A percentile compares a stretch with the other conserved stretches of the same genome.
These are phyloP conservation scores for Leucozona laternaria DNA, from an alignment of 2,888 invertebrate genomes.

Conservation along the genomic window DNA sequence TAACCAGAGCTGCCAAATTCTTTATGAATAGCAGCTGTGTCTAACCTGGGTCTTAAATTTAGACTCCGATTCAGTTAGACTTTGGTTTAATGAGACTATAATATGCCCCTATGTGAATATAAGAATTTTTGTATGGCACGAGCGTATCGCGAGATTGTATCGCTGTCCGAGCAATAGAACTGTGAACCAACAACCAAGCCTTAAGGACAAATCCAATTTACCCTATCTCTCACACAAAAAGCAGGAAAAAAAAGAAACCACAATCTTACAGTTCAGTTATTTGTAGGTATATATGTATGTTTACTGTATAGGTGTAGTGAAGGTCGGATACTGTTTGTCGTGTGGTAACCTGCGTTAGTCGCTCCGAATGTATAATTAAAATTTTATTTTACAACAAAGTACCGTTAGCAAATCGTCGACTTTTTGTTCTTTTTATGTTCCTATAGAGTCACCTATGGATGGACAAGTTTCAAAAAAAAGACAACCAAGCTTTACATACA, in stretches of 20 bases:
- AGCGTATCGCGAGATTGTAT: no score
- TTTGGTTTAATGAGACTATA: no score
- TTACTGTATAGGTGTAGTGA: not conserved
- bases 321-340: conserved; percentile 35
- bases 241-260: not conserved
- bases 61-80: no score
- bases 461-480: conserved; percentile 17
- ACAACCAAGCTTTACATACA: conserved; percentile 26
- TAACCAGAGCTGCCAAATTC: no score
- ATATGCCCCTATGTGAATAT: no score
- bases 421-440: conserved; percentile 8
- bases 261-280: not conserved
- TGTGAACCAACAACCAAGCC: no score
- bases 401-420: conserved; percentile 9
- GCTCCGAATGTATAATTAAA: conserved; percentile 64
- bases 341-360: conserved; percentile 55
- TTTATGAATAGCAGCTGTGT: no score
- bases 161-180: no score
- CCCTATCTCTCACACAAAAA: not conserved
- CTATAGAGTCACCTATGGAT: conserved; percentile 42
- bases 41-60: no score
- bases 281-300: no score
- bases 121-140: no score
- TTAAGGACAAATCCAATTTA: not conserved
- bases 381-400: conserved; percentile 54